phyloP scores from a whole-genome alignment of 2,888 invertebrate genomes.

The Trissolcus japonicus region DNA sequence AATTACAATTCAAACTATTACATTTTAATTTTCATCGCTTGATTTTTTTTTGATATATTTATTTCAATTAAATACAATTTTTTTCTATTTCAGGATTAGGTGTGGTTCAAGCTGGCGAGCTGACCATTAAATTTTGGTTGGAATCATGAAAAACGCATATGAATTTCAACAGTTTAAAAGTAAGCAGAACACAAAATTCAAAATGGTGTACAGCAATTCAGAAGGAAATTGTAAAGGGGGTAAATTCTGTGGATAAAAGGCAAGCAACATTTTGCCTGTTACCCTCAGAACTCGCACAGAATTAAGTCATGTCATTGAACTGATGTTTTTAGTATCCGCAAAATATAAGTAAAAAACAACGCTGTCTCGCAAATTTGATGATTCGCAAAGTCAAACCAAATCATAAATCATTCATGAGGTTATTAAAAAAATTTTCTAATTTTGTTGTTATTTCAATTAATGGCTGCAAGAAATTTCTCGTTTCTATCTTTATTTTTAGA shows the following conservation, averaged over 20 bases:
- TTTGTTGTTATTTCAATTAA: too few relatives aligned
- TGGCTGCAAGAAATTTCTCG: not conserved
- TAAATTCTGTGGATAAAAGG: too few relatives aligned
- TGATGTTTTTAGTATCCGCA: too few relatives aligned
- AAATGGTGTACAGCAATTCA: too few relatives aligned
- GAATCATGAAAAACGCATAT: slow-evolving; percentile 69
- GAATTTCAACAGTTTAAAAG: slow-evolving; percentile 72
- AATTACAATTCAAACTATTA: too few relatives aligned
- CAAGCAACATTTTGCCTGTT: too few relatives aligned
- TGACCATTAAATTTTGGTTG: slow-evolving; percentile 31
- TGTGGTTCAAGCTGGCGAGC: slow-evolving; percentile 39
- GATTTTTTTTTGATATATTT: not conserved
- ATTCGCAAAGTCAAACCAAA: slow-evolving; percentile 9
- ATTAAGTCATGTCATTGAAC: too few relatives aligned
- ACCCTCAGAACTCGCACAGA: too few relatives aligned
- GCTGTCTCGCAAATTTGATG: not conserved
- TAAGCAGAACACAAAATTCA: slow-evolving; percentile 61
- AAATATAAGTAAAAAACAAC: not conserved
- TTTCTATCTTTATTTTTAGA: slow-evolving; percentile 5
- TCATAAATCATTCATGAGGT: slow-evolving; percentile 14
- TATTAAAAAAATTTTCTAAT: not conserved
- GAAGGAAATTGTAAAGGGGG: too few relatives aligned
- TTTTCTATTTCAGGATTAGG: slow-evolving; percentile 25
- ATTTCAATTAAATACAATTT: not conserved
- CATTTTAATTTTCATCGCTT: too few relatives aligned